Evolutionary conservation across 2,888 invertebrate species (phyloP).

Genomic region (Poecilus cupreus): DNA sequence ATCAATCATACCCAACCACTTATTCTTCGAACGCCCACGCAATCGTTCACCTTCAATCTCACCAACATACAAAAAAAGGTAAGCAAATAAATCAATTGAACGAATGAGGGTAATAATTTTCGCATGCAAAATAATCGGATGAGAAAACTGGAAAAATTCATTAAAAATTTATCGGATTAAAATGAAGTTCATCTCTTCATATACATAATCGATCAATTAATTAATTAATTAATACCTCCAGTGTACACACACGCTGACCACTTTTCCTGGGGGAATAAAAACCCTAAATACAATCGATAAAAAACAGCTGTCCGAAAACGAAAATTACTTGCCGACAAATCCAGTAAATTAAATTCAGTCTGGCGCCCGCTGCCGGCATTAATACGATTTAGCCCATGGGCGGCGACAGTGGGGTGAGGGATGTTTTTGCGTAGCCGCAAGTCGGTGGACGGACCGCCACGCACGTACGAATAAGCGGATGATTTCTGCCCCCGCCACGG

Average conservation of each 20-base stretch:
- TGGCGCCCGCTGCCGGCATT: neutral
- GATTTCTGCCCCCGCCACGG: too few relatives aligned
- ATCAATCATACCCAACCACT: too few relatives aligned
- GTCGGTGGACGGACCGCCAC: too few relatives aligned
- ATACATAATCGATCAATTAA: slow-evolving; percentile 30
- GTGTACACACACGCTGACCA: neutral
- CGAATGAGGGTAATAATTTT: too few relatives aligned
- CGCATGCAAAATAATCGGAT: too few relatives aligned
- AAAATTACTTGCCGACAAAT: slow-evolving; percentile 37
- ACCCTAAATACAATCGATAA: slow-evolving; percentile 33
- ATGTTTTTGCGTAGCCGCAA: neutral
- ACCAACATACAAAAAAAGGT: too few relatives aligned
- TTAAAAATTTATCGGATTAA: neutral
- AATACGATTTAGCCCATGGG: slow-evolving; percentile 22
- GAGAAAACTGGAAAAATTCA: neutral
- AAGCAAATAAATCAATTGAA: too few relatives aligned
- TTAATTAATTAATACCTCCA: slow-evolving; percentile 1
- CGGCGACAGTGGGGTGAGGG: neutral
- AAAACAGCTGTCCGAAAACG: slow-evolving; percentile 27
- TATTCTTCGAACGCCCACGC: too few relatives aligned
- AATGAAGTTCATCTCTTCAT: neutral
- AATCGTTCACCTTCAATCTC: too few relatives aligned
- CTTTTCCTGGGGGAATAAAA: slow-evolving; percentile 10
- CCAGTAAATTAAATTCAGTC: slow-evolving; percentile 44
- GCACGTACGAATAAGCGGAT: too few relatives aligned